Base-by-base conservation (phyloP, 1,140 invertebrate genomes). In the Drosophila punjabiensis region DNA sequence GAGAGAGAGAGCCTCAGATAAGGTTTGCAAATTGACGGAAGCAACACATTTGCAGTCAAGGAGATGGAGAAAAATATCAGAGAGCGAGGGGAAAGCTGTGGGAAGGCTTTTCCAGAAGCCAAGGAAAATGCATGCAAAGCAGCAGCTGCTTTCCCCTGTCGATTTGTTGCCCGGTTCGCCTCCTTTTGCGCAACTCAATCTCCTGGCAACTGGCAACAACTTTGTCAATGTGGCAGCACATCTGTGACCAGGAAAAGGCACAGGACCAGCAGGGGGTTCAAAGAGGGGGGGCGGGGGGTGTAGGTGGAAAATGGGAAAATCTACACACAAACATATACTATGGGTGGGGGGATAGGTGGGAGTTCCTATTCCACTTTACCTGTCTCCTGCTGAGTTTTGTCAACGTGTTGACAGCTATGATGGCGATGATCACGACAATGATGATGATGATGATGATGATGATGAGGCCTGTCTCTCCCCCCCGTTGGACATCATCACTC, bases 391-490 rank as follows among this genome's bases (percentile, higher is more conserved):
- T 43, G 52, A 70, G 52, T 61, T 79, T 71, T 71, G 81, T 78
- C 85, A 89, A 78, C 81, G 84, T 81, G 85, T 75, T 88, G 84
- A 89, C 85, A 89, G 84, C 81, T 71, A 69, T 81, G 84, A 88
- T 84, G 71, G 69, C 59, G 67, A 70, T 48, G 62, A 69, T 69
- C 65, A 80, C 59, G 58, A 60, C 47, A 61, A 77, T 79, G 67
- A 64, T 56, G 60, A 55, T 55, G 64, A 50, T 28, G 47, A 50
- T n/a, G n/a, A n/a, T n/a, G n/a, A n/a, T n/a, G 48, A 35, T 71
- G 37, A 30, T 9, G 47, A 28, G 50, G 16, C 50, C 48, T 50
- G 48, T 52, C 32, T 28, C 61, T 35, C 4, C 41, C 13, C 37
- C 37, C 35, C 20, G 3, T 32, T 55, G 67, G 35, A 32, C 50